Evolutionary conservation across 1,140 invertebrate genomes (phyloP).

Genomic region (Acyrthosiphon pisum): DNA sequence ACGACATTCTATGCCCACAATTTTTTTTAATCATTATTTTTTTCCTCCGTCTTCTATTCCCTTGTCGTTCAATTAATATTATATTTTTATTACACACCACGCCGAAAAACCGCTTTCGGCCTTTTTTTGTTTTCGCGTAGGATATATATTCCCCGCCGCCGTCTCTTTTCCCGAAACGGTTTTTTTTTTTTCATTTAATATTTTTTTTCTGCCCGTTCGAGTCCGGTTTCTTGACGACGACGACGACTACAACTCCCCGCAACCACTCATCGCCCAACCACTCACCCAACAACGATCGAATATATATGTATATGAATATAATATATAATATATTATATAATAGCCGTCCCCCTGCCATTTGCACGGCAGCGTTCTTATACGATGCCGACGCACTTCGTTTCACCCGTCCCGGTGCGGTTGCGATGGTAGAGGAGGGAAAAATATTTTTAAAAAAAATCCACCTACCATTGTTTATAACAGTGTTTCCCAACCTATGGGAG

Average conservation of each 20-base stretch:
- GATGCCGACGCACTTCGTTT: neutral
- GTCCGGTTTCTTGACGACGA: slow-evolving; percentile 29
- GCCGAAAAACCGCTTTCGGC: slow-evolving; percentile 32
- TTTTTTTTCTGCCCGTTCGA: neutral
- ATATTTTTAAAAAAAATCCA: neutral
- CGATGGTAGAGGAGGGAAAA: neutral
- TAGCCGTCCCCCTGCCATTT: neutral
- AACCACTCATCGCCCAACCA: neutral
- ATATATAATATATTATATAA: slow-evolving; percentile 2
- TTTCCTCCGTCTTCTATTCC: neutral
- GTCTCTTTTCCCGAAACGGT: slow-evolving; percentile 11
- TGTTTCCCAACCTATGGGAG: neutral
- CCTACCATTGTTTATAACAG: slow-evolving; percentile 32
- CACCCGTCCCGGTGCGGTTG: neutral
- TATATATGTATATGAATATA: neutral
- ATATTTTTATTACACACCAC: slow-evolving; percentile 31
- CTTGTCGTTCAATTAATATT: slow-evolving; percentile 17
- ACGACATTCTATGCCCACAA: neutral
- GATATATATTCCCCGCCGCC: neutral
- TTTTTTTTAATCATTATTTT: neutral
- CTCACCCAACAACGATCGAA: neutral
- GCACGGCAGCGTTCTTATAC: neutral
- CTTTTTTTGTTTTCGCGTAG: neutral
- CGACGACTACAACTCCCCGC: neutral
- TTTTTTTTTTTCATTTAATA: neutral